Evolutionary conservation across 2,888 invertebrate genomes (phyloP).

Genomic region (Coelopa pilipes): DNA sequence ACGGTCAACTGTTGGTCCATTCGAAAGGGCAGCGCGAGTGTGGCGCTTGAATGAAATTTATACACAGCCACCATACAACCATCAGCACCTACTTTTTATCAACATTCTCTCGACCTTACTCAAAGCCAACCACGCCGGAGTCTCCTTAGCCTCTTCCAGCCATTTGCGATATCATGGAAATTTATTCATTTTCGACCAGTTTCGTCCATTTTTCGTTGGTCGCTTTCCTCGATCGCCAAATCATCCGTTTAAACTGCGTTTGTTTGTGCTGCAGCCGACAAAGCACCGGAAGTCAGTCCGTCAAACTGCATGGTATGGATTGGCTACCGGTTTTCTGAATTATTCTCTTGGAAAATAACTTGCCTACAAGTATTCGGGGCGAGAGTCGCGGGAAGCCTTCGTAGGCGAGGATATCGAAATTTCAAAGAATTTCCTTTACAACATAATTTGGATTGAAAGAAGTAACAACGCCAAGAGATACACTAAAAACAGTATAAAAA

Average conservation of each 20-base stretch:
- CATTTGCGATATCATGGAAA: constrained; percentile 3
- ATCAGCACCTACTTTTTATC: no score
- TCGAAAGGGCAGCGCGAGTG: neutral
- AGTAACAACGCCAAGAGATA: neutral
- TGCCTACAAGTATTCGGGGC: no score
- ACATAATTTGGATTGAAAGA: constrained; percentile 21
- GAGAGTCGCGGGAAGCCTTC: no score
- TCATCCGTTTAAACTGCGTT: neutral
- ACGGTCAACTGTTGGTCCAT: neutral
- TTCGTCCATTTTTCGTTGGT: neutral
- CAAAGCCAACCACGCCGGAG: no score
- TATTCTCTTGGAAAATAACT: no score
- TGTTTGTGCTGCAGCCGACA: neutral
- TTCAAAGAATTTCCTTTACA: constrained; percentile 23
- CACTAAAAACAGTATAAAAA: no score
- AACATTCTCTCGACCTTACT: no score
- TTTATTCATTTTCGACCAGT: constrained; percentile 9
- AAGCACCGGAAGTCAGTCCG: no score
- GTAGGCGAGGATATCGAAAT: no score
- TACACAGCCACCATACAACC: neutral
- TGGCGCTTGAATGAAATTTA: neutral
- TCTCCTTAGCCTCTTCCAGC: neutral
- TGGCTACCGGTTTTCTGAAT: no score
- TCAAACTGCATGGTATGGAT: neutral
- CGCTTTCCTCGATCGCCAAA: neutral